These are phyloP conservation scores for human (Homo sapiens) DNA, from an alignment of 2,113 vertebrate genomes.

Conservation along the genomic window DNA sequence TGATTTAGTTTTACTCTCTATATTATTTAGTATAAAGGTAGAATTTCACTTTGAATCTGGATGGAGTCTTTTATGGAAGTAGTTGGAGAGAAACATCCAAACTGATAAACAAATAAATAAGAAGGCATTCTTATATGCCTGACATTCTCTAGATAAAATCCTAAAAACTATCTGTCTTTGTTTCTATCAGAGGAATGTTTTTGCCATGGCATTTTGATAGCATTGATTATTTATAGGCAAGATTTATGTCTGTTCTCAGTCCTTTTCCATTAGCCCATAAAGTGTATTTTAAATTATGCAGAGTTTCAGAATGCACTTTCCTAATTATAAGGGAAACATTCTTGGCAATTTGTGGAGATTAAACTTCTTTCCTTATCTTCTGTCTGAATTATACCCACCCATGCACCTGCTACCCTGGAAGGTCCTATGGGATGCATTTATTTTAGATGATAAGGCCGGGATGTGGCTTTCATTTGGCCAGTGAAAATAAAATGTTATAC, in stretches of 20 bases:
- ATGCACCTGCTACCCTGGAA: neutral
- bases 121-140: constrained; percentile 9
- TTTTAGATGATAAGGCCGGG: constrained; percentile 16
- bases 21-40: neutral
- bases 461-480: neutral
- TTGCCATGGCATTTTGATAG: constrained; percentile 62
- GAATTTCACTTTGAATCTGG: neutral
- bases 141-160: constrained; percentile 35
- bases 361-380: constrained; percentile 40
- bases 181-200: neutral
- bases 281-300: constrained; percentile 63
- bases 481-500: constrained; percentile 43
- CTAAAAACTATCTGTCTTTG: constrained; percentile 37
- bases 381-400: constrained; percentile 32
- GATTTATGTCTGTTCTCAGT: constrained; percentile 57
- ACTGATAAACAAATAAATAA: constrained; percentile 52
- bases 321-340: constrained; percentile 14
- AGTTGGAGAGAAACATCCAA: neutral
- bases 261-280: constrained; percentile 54
- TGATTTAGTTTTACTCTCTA: neutral
- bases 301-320: constrained; percentile 47
- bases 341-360: constrained; percentile 44
- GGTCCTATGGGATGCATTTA: neutral
- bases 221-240: constrained; percentile 66
- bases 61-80: neutral